Base-by-base conservation (phyloP, 1,140 invertebrate genomes). In the Eulimnadia texana region DNA sequence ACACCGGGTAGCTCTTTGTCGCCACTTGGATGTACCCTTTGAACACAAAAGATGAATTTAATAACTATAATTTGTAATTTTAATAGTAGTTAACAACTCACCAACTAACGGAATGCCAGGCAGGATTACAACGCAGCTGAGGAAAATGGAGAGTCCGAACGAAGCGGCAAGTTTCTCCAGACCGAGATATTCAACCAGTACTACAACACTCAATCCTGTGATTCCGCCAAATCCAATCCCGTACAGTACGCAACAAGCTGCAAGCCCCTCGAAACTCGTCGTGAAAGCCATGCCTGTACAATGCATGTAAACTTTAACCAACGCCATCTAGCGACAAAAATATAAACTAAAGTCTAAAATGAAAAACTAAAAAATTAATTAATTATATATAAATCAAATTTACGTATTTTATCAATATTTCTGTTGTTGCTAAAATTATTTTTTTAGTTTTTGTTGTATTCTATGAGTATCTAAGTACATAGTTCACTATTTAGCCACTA, bases 151-250 rank as follows among this genome's bases (percentile, higher is more conserved):
- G 9, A 63, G 50, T 16, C 56, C 62, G 50, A 63, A 63, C 11
- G 62, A 55, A 16, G 56, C 10, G 10, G 62, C 50, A 22, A 63
- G 51, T 19, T 59, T 59, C n/a, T 63, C 62, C 47, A 63, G 50
- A 3, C 62, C 62, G 19, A 63, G 62, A 3, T 62, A 28, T 53
- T 63, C 58, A 13, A 58, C 62, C 16, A 63, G 22, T 3, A 63
- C 56, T 10, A 63, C 56, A 9, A 63, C 56, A 28, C 42, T 28
- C 50, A 63, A n/a, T 9, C 50, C 57, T 53, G 62, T 63, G 29
- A 58, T 63, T 0, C 62, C 58, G 13, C 62, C 62, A 19, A 63
- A 22, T 33, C 62, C 62, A 29, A 63, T 33, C 13, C 62, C 62
- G 22, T 63, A 63, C 13, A 63, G 11, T 2, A 27, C 47, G 25